Percentiles rank a stretch among this genome's conserved stretches.
These are phyloP conservation scores for Zele albiditarsus DNA, from an alignment of 2,888 invertebrate genomes.

Conservation along the genomic window DNA sequence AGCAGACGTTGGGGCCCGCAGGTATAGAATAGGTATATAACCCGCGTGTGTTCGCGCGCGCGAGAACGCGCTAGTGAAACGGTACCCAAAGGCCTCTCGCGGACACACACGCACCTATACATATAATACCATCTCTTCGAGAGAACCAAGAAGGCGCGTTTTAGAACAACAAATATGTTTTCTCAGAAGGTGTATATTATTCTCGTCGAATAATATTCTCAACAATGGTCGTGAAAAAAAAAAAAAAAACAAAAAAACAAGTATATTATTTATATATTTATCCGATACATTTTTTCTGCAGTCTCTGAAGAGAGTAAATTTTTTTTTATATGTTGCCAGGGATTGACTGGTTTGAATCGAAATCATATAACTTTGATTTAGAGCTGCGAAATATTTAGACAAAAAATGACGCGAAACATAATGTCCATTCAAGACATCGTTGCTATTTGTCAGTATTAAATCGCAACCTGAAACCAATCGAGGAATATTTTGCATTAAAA, in stretches of 20 bases:
- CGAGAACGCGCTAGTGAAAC: constrained; percentile 41
- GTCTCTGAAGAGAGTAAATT: background rate
- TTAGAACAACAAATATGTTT: constrained; percentile 47
- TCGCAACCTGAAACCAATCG: too few relatives aligned
- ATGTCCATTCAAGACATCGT: too few relatives aligned
- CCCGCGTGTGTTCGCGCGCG: constrained; percentile 23
- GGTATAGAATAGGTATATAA: constrained; percentile 24
- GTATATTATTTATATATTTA: background rate
- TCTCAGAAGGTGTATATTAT: constrained; percentile 40
- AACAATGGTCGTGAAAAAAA: background rate
- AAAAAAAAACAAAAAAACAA: too few relatives aligned
- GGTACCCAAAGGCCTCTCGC: constrained; percentile 49
- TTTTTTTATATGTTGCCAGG: too few relatives aligned
- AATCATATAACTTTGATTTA: too few relatives aligned
- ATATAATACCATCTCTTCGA: background rate
- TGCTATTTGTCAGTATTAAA: too few relatives aligned
- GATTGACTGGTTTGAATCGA: too few relatives aligned
- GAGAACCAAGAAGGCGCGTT: constrained; percentile 24
- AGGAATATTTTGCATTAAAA: too few relatives aligned
- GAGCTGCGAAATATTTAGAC: too few relatives aligned
- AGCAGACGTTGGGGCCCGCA: constrained; percentile 29
- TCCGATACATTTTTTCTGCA: background rate
- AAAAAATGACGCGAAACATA: too few relatives aligned
- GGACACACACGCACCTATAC: constrained; percentile 24
- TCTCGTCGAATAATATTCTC: constrained; percentile 30